Conservation (phyloP, 2,113 vertebrate species). For the Parus major region DNA sequence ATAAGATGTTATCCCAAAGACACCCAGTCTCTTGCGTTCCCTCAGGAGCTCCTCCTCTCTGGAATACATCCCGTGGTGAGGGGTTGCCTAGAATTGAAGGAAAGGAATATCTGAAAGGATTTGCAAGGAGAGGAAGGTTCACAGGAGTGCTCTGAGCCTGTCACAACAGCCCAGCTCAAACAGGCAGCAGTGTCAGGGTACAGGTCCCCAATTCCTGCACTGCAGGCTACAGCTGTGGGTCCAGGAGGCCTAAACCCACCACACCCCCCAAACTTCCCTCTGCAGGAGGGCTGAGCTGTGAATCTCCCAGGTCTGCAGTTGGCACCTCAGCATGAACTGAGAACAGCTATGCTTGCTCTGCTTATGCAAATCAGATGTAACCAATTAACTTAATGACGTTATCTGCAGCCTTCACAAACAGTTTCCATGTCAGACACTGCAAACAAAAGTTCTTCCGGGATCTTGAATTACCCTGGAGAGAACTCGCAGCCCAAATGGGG, state of each 20-base stretch:
- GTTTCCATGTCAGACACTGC: slow-evolving; percentile 63
- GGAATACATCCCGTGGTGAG: slow-evolving; percentile 93
- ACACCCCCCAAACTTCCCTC: not conserved
- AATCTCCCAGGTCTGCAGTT: not conserved
- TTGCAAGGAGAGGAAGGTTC: not conserved
- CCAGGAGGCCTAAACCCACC: not conserved
- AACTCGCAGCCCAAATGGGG: not conserved
- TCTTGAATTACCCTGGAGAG: slow-evolving; percentile 49
- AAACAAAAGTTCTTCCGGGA: slow-evolving; percentile 55
- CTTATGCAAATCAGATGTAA: slow-evolving; percentile 62
- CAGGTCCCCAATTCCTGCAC: not conserved
- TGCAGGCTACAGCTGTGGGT: not conserved
- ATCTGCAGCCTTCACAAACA: slow-evolving; percentile 58
- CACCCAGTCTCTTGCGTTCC: slow-evolving; percentile 92
- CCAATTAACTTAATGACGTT: slow-evolving; percentile 55
- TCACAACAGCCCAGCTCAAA: not conserved
- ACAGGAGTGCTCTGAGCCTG: not conserved
- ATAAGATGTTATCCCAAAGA: slow-evolving; percentile 95
- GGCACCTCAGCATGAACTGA: not conserved
- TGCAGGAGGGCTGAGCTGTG: not conserved
- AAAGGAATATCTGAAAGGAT: not conserved
- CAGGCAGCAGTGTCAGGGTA: not conserved
- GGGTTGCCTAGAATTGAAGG: slow-evolving; percentile 82
- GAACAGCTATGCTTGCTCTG: slow-evolving; percentile 15
- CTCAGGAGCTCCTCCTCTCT: slow-evolving; percentile 93